Base-by-base conservation (phyloP, 2,113 vertebrate species). In the Gallinago undulata region DNA sequence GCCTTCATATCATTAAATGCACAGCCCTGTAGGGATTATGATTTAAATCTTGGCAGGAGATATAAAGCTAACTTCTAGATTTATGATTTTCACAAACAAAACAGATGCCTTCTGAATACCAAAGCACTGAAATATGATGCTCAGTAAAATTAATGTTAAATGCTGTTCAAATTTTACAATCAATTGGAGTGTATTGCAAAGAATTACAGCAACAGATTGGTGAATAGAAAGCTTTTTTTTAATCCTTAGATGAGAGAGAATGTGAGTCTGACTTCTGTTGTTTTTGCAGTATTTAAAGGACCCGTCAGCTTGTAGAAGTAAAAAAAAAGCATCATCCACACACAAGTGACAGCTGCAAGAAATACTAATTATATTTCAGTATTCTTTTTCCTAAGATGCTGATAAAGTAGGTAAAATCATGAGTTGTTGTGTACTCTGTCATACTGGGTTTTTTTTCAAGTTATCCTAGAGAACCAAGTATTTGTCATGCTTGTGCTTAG, bases 81-180 rank as follows among this genome's bases (percentile, higher is more conserved):
- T 78, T 86, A 80, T 14, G 7, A 18, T 50, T 93, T 92, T 83
- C 41, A 50, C 45, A 33, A 90, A 88, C 73, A 67, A 79, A 23
- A 2, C 13, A 55, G 55, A 89, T 88, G 68, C 43, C 37, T 69
- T 90, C 47, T 81, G 91, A 67, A 92, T 87, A 53, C 60, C 33
- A 19, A 87, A 87, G 43, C 30, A 39, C 1, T 3, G 80, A 92
- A 78, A 64, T 89, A 70, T 4, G 63, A 69, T 57, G 48, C 31
- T 80, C 25, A 25, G 45, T 92, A 92, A 96, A 94, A 66, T 90
- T 45, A 69, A 88, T 80, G 70, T 79, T 95, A 77, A 69, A 80
- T 57, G 59, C 43, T 91, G 37, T 93, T 93, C 55, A 90, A 45
- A 77, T 83, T 88, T 92, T 90, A 53, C 22, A 45, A 1, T 73